A percentile compares a stretch with the other conserved stretches of the same genome.
phyloP scores from a whole-genome alignment of 2,113 vertebrate genomes.

The Carassius carassius region DNA sequence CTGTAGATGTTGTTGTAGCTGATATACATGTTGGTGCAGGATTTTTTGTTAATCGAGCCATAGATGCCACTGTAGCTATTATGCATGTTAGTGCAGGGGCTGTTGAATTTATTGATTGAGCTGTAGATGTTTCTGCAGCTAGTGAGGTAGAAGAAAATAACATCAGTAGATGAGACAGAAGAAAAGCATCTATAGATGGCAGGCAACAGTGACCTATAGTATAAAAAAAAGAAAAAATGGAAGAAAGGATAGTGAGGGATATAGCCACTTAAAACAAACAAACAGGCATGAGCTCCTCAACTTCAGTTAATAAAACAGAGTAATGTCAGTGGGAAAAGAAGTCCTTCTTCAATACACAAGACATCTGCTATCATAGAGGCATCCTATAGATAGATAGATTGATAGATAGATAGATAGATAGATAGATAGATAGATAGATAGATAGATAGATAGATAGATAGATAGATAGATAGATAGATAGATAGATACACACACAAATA shows the following conservation, averaged over 20 bases:
- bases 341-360: too few species aligned
- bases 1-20: not conserved
- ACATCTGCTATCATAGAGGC: too few species aligned
- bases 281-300: not conserved
- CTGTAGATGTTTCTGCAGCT: not conserved
- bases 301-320: not conserved
- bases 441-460: too few species aligned
- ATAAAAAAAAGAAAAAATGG: too few species aligned
- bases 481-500: too few species aligned
- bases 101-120: not conserved
- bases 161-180: not conserved
- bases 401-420: too few species aligned
- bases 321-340: too few species aligned
- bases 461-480: too few species aligned
- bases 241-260: not conserved
- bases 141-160: not conserved
- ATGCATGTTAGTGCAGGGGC: not conserved
- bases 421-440: too few species aligned
- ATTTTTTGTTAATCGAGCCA: not conserved
- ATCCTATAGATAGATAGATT: too few species aligned
- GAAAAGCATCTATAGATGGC: not conserved
- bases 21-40: not conserved
- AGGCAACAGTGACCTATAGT: not conserved
- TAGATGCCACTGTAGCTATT: not conserved
- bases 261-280: too few species aligned